Evolutionary conservation across 2,797 vertebrate species (phyloP).

Genomic region (Pangasius larnaudii): DNA sequence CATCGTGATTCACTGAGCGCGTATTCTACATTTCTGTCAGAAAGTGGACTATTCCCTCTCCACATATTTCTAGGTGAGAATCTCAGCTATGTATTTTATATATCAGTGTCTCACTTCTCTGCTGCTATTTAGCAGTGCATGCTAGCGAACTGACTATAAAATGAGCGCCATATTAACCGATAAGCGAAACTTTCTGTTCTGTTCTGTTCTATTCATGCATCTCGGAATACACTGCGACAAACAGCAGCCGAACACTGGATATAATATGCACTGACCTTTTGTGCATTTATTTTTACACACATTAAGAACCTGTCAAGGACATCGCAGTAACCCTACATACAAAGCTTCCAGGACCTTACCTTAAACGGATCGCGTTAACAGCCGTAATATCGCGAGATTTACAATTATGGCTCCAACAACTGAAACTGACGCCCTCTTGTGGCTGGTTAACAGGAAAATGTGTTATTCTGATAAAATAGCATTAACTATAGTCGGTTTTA

Average conservation of each 20-base stretch:
- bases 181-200: neutral
- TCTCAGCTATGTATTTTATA: neutral
- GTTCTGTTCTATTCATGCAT: neutral
- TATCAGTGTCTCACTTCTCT: neutral
- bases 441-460: neutral
- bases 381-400: conserved; percentile 69
- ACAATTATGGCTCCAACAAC: neutral
- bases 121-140: neutral
- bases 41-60: neutral
- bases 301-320: conserved; percentile 3
- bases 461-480: neutral
- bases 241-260: neutral
- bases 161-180: conserved; percentile 36
- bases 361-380: conserved; percentile 32
- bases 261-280: neutral
- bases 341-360: conserved; percentile 82
- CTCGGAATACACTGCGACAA: neutral
- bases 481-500: neutral
- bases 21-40: neutral
- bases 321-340: conserved; percentile 24
- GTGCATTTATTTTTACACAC: neutral
- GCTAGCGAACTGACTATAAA: conserved; percentile 15
- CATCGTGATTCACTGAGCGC: neutral
- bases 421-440: neutral
- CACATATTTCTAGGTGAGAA: neutral